Evolutionary conservation across 2,113 vertebrate species (phyloP).

Genomic region (Dicaeum eximium): DNA sequence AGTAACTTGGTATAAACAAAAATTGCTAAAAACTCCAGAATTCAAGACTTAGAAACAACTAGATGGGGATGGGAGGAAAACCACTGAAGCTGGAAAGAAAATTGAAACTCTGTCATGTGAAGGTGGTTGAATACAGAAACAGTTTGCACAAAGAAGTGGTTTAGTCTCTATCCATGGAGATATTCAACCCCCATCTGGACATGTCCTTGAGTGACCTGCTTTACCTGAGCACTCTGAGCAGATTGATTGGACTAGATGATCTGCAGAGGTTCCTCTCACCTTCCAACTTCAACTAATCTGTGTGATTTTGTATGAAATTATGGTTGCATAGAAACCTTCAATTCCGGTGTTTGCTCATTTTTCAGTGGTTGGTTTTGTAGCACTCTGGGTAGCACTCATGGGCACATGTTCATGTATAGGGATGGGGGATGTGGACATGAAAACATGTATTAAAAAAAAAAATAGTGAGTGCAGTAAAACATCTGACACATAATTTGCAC

Average conservation of each 20-base stretch:
- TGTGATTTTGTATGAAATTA: background rate
- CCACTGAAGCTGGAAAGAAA: background rate
- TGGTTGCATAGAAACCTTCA: background rate
- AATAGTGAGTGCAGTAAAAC: background rate
- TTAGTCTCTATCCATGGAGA: background rate
- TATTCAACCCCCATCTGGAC: background rate
- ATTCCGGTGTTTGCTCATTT: background rate
- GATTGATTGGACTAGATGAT: background rate
- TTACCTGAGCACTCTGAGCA: background rate
- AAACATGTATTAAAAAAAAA: background rate
- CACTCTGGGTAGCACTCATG: background rate
- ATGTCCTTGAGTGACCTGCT: accelerated
- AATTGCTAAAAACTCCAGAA: background rate
- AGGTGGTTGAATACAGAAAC: background rate
- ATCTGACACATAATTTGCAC: background rate
- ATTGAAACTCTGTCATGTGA: background rate
- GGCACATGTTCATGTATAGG: background rate
- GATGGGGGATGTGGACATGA: background rate
- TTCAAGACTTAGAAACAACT: background rate
- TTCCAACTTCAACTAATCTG: background rate
- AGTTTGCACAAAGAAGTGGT: background rate
- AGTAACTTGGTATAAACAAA: background rate
- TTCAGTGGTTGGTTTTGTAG: background rate
- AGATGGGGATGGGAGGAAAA: background rate
- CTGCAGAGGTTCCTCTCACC: background rate